Evolutionary conservation across 2,797 vertebrate genomes (phyloP), one percentile per base, ranked within the genome.

Genomic region (Rhabdophis nuchalis): DNA sequence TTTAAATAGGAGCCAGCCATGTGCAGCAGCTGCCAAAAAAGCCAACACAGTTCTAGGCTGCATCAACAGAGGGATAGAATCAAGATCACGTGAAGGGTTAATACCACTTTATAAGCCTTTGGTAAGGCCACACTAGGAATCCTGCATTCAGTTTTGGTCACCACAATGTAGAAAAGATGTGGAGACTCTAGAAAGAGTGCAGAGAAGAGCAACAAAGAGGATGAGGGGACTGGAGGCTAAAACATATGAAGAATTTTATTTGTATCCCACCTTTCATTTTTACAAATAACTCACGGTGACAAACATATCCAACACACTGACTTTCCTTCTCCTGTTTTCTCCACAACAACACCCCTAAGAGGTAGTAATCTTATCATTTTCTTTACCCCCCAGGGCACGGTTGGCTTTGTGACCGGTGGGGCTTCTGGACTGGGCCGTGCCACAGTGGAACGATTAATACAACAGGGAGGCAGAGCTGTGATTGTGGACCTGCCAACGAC

Each of bases 381-480:
- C 23, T 46, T 50, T 93, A 46, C 53, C 89, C 41, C 7, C 32
- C 90, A 98, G 98, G 98, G 98, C 27, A 95, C 98, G 98, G 98
- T 99, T 0, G 98, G 98, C 20, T 92, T 99, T 91, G 98, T 99
- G 93, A 98, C 98, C 0, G 98, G 98, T 8, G 99, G 99, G 0
- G 98, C 98, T 3, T 99, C 98, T 0, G 98, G 98, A 50, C 95
- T 99, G 94, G 98, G 98, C 18, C 97, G 98, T 85, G 98, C 98
- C 93, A 99, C 98, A 0, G 98, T 97, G 50, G 98, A 99, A 96
- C 98, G 98, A 9, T 96, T 99, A 93, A 91, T 99, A 58, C 96
- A 96, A 46, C 96, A 96, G 6, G 99, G 98, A 46, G 98, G 98
- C 0, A 96, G 97, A 0, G 98, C 98, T 8, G 98, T 98, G 54